Conservation (phyloP, 2,113 vertebrate genomes). For the Recurvirostra avosetta region DNA sequence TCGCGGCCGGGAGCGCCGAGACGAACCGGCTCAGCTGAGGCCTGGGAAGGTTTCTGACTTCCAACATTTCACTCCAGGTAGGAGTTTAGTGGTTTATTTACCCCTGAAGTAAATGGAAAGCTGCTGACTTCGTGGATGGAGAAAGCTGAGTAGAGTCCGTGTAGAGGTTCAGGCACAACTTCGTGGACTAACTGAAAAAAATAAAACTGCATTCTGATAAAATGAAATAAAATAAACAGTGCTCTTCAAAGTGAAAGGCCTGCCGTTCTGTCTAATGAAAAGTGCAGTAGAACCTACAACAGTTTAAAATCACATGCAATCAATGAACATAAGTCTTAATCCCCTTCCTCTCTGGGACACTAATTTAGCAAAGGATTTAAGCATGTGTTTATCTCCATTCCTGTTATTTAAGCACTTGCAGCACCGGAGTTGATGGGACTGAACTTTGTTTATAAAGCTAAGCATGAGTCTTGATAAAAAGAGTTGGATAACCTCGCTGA, state of each 20-base stretch:
- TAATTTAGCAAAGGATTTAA: constrained; percentile 18
- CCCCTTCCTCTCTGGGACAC: not conserved
- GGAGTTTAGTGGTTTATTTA: not conserved
- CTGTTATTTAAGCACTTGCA: not conserved
- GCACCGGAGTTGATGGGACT: not conserved
- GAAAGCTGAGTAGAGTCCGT: not conserved
- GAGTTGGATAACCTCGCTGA: not conserved
- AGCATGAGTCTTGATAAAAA: not conserved
- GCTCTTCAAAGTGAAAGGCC: not conserved
- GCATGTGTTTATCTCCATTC: not conserved
- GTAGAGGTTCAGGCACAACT: not conserved
- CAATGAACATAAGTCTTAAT: not conserved
- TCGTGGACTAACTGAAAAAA: not conserved
- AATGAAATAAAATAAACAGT: not conserved
- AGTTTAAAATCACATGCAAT: not conserved
- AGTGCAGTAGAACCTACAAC: not conserved
- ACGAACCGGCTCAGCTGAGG: not conserved
- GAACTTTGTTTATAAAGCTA: not conserved
- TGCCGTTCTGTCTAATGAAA: not conserved
- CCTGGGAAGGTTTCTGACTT: not conserved
- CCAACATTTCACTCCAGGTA: not conserved
- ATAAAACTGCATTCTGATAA: not conserved
- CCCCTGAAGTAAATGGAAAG: not conserved
- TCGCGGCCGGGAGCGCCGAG: fast-evolving
- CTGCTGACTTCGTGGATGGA: not conserved